These are phyloP conservation scores for Eilema griseolum DNA, from an alignment of 2,888 invertebrate species.

Conservation along the genomic window DNA sequence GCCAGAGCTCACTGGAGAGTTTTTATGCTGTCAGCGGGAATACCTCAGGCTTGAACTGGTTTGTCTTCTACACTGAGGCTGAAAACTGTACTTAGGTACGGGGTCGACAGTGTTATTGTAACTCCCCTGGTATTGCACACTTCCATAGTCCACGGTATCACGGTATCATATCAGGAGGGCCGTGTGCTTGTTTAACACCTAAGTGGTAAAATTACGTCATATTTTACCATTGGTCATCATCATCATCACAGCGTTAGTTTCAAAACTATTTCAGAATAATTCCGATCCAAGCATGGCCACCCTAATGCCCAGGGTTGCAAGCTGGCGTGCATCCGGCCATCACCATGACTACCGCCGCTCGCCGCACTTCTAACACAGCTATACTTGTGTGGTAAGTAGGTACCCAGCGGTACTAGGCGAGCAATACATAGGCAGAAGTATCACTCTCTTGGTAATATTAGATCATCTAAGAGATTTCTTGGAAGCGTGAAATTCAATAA, in stretches of 20 bases:
- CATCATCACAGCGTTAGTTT: too few relatives aligned
- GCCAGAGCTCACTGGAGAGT: too few relatives aligned
- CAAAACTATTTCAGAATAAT: constrained; percentile 21
- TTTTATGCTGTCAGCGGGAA: too few relatives aligned
- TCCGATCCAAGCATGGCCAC: constrained; percentile 52
- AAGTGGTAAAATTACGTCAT: background rate
- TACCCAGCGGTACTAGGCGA: constrained; percentile 35
- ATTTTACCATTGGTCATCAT: background rate
- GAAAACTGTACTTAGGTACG: too few relatives aligned
- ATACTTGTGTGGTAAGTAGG: constrained; percentile 59
- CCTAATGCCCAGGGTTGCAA: constrained; percentile 68
- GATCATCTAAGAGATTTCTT: background rate
- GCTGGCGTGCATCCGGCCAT: constrained; percentile 76
- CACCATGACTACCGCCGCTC: constrained; percentile 74
- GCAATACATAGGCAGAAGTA: constrained; percentile 11
- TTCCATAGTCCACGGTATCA: too few relatives aligned
- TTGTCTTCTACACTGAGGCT: too few relatives aligned
- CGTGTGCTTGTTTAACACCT: too few relatives aligned
- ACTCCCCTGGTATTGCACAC: too few relatives aligned
- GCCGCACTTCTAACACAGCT: constrained; percentile 55
- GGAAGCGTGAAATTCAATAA: background rate
- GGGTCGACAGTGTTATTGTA: too few relatives aligned
- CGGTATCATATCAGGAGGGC: too few relatives aligned
- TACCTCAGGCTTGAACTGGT: too few relatives aligned
- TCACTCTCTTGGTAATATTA: background rate